These are phyloP conservation scores for Terrapene triunguis DNA, from an alignment of 2,113 vertebrate species.

Conservation along the genomic window DNA sequence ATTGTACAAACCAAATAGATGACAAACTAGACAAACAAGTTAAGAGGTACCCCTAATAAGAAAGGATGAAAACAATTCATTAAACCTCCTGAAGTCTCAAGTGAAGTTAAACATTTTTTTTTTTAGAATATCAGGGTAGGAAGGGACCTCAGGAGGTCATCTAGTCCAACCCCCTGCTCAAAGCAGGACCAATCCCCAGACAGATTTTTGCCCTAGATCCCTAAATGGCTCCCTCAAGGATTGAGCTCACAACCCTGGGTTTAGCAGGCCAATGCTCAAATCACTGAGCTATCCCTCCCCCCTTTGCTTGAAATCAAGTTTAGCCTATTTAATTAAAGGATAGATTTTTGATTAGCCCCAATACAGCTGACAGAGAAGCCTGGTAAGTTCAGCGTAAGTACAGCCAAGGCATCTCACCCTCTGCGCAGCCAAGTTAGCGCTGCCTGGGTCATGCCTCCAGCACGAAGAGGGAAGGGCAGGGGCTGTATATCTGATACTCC, in stretches of 20 bases:
- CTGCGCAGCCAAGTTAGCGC: not conserved
- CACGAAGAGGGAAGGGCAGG: not conserved
- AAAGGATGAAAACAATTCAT: fast-evolving
- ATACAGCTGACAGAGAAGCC: not conserved
- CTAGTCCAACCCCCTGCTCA: no score
- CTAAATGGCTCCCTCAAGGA: no score
- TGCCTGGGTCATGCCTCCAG: not conserved
- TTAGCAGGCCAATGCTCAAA: no score
- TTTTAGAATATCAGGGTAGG: not conserved
- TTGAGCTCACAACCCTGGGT: no score
- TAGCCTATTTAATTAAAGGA: not conserved
- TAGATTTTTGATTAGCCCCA: not conserved
- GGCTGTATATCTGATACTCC: not conserved
- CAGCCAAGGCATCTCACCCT: not conserved
- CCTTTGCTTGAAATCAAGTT: not conserved
- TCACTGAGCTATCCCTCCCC: no score
- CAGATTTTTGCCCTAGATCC: no score
- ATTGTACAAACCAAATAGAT: not conserved
- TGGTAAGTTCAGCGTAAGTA: not conserved
- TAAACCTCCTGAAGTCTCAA: not conserved
- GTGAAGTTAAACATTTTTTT: not conserved
- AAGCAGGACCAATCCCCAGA: no score
- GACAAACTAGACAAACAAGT: not conserved
- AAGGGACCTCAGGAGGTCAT: no score
- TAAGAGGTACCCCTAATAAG: not conserved